phyloP scores from a whole-genome alignment of 2,888 invertebrate genomes.

The Xylophagus ater region DNA sequence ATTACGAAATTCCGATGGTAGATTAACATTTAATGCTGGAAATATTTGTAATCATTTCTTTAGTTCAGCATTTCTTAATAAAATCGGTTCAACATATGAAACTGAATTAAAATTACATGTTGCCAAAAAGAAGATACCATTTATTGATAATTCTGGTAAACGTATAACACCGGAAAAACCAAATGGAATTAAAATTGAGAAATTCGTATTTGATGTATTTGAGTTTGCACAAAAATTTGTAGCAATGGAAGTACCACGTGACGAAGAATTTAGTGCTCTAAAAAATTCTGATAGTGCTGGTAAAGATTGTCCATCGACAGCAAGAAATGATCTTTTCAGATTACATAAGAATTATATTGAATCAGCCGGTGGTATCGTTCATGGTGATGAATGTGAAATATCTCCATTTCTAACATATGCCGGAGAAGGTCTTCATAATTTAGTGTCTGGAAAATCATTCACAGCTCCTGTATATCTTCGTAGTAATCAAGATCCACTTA shows the following conservation, averaged over 20 bases:
- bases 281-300: conserved; percentile 84
- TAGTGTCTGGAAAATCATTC: conserved; percentile 56
- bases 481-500: conserved; percentile 36
- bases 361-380: conserved; percentile 67
- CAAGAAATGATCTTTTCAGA: conserved; percentile 61
- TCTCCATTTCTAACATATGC: conserved; percentile 83
- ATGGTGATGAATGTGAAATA: conserved; percentile 66
- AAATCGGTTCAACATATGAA: conserved; percentile 61
- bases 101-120: conserved; percentile 76
- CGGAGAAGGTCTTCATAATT: conserved; percentile 68
- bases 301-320: conserved; percentile 86
- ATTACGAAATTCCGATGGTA: conserved; percentile 61
- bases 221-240: conserved; percentile 83
- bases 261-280: conserved; percentile 91
- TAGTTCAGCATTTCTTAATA: conserved; percentile 69
- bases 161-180: conserved; percentile 64
- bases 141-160: conserved; percentile 58
- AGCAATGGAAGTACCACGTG: conserved; percentile 83
- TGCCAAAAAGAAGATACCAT: conserved; percentile 95
- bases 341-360: conserved; percentile 71
- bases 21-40: conserved; percentile 83
- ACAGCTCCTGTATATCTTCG: conserved; percentile 52
- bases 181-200: conserved; percentile 98
- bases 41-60: conserved; percentile 99
- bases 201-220: conserved; percentile 98